Percentiles rank a stretch among this genome's conserved stretches.
These are phyloP conservation scores for Thecocarcelia acutangulata DNA, from an alignment of 2,888 invertebrate genomes.

Conservation along the genomic window DNA sequence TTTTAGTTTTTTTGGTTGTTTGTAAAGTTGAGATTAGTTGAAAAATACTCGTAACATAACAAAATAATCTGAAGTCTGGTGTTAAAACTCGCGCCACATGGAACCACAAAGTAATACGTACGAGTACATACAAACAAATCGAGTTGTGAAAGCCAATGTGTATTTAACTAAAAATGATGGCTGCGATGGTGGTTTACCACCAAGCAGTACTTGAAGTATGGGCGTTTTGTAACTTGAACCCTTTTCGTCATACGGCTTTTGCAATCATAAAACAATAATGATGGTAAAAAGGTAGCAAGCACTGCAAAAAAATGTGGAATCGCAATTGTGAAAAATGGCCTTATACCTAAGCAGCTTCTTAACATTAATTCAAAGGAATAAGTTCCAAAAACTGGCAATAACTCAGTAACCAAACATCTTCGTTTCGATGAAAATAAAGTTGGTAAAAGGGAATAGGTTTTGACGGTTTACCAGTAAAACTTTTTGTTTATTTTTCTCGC, in stretches of 20 bases:
- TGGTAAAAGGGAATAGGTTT: too few relatives aligned
- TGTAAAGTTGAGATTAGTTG: conserved; percentile 17
- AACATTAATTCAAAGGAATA: too few relatives aligned
- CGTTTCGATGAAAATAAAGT: too few relatives aligned
- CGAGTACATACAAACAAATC: conserved; percentile 12
- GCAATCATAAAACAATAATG: not conserved
- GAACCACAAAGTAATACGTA: conserved; percentile 13
- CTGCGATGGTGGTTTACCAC: not conserved
- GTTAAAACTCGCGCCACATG: conserved; percentile 36
- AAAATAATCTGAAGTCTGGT: conserved; percentile 1
- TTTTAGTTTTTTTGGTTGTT: not conserved
- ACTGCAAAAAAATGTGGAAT: too few relatives aligned
- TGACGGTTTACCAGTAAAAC: too few relatives aligned
- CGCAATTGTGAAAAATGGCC: too few relatives aligned
- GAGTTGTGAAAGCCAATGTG: conserved; percentile 42
- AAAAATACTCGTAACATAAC: not conserved
- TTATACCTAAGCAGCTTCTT: too few relatives aligned
- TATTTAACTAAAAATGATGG: conserved; percentile 6
- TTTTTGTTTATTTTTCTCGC: too few relatives aligned
- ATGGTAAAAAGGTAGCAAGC: too few relatives aligned
- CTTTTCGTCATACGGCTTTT: not conserved
- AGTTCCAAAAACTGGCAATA: too few relatives aligned
- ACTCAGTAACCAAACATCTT: too few relatives aligned
- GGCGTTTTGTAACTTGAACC: not conserved
- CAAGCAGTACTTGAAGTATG: not conserved